phyloP scores from a whole-genome alignment of 2,888 invertebrate genomes.

The Aromia moschata region DNA sequence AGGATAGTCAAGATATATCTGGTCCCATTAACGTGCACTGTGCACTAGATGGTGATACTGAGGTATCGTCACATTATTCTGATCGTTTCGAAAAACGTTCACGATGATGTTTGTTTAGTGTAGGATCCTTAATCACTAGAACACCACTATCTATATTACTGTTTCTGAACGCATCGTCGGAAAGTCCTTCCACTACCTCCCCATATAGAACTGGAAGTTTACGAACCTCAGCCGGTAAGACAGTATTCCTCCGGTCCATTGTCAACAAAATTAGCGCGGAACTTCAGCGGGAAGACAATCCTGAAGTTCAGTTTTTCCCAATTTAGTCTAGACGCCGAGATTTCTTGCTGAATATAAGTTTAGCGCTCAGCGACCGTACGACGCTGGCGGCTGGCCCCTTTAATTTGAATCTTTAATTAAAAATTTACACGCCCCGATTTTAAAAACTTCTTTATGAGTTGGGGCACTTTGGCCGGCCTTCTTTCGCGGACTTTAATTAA shows the following conservation, averaged over 20 bases:
- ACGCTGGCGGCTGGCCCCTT: conserved; percentile 23
- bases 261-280: conserved; percentile 32
- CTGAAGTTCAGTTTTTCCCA: conserved; percentile 30
- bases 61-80: too few species aligned
- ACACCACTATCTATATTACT: too few species aligned
- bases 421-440: conserved; percentile 37
- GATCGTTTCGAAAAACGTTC: too few species aligned
- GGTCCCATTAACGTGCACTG: too few species aligned
- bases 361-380: background rate
- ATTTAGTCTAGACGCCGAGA: conserved; percentile 22
- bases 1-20: too few species aligned
- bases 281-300: conserved; percentile 28
- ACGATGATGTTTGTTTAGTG: too few species aligned
- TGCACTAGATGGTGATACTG: too few species aligned
- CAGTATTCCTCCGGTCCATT: conserved; percentile 24
- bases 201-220: too few species aligned
- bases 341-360: conserved; percentile 16
- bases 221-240: conserved; percentile 16
- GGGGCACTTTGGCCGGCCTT: background rate
- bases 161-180: too few species aligned
- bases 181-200: too few species aligned
- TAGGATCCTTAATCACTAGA: too few species aligned
- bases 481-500: conserved; percentile 10
- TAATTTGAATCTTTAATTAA: conserved; percentile 44
- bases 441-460: background rate